A percentile compares a stretch with the other conserved stretches of the same genome.
Evolutionary conservation across 2,113 vertebrate genomes (phyloP).

Genomic region (Condylura cristata): DNA sequence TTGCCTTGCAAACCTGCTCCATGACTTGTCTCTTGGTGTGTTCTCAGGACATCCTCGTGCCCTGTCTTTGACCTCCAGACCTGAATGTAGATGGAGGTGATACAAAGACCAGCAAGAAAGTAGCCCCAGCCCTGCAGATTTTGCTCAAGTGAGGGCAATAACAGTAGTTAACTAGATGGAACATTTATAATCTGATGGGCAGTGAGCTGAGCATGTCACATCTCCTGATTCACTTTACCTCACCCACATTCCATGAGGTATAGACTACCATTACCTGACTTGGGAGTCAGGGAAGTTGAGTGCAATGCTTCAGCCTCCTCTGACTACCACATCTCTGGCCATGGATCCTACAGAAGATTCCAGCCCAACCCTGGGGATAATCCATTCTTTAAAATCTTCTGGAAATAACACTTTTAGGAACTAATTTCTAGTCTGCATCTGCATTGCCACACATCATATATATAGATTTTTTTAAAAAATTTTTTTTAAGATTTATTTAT

Average conservation of each 20-base stretch:
- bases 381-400: neutral
- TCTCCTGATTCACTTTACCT: neutral
- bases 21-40: too few species aligned
- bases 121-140: neutral
- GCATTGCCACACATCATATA: neutral
- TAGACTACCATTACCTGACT: neutral
- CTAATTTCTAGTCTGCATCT: neutral
- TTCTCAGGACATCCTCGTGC: too few species aligned
- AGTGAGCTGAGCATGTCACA: neutral
- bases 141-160: neutral
- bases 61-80: too few species aligned
- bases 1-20: too few species aligned
- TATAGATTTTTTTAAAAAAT: neutral
- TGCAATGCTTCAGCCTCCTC: too few species aligned
- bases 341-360: neutral
- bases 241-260: too few species aligned
- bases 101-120: neutral
- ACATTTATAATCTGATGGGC: neutral
- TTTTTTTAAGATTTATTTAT: too few species aligned
- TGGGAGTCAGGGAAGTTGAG: neutral
- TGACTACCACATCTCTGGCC: neutral
- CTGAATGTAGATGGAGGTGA: neutral
- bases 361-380: neutral
- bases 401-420: neutral
- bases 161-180: neutral